Conservation (phyloP, 2,113 vertebrate genomes). For the Grus americana region DNA sequence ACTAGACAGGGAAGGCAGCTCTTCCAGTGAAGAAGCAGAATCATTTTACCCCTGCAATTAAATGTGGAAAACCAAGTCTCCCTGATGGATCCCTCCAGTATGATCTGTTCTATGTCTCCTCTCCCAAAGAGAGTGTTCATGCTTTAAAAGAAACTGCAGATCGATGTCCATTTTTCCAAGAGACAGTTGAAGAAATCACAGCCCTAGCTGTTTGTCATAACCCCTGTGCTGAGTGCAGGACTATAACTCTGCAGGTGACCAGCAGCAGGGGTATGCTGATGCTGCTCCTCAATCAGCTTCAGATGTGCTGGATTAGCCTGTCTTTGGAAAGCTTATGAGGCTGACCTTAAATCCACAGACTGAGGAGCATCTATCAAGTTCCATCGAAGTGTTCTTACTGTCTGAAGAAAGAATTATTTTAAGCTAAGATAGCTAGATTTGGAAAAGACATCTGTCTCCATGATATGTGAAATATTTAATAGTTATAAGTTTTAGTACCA, state of each 20-base stretch:
- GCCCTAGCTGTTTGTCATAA: neutral
- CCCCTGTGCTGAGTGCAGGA: neutral
- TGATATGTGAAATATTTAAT: neutral
- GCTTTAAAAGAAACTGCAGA: neutral
- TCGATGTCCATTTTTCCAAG: neutral
- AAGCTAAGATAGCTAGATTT: neutral
- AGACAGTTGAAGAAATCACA: neutral
- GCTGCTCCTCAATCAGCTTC: neutral
- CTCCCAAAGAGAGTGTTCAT: neutral
- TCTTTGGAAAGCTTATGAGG: neutral
- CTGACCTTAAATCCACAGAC: neutral
- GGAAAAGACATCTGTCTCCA: neutral
- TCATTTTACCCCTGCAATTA: neutral
- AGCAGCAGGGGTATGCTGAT: neutral
- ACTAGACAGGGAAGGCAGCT: neutral
- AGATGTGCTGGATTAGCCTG: neutral
- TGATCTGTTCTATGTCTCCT: neutral
- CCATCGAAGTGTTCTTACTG: neutral
- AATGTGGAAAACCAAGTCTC: neutral
- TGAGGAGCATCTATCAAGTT: neutral
- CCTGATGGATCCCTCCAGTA: neutral
- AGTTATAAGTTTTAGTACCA: neutral
- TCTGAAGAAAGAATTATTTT: constrained; percentile 1
- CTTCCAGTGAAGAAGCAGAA: neutral
- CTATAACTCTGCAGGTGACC: neutral